These are phyloP conservation scores for Antedon bifida DNA, from an alignment of 35 echinoderm and acorn worm species.

Conservation along the genomic window DNA sequence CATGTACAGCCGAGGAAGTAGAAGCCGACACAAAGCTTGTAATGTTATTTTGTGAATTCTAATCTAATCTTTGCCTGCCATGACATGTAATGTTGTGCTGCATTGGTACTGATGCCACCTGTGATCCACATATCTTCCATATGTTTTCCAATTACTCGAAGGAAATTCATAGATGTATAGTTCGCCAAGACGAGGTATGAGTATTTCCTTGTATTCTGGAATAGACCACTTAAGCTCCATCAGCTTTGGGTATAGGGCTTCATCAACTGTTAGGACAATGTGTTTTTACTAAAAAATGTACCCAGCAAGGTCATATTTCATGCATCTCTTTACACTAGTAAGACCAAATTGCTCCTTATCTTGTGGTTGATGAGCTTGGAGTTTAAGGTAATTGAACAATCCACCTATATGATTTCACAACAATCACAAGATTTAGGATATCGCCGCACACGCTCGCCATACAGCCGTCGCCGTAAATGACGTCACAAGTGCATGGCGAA, in stretches of 20 bases:
- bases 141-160: constrained; percentile 23
- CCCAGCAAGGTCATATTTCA: too few species aligned
- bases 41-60: constrained; percentile 38
- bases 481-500: too few species aligned
- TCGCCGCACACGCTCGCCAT: too few species aligned
- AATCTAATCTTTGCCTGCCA: constrained; percentile 30
- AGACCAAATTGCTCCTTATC: too few species aligned
- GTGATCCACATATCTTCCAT: constrained; percentile 28
- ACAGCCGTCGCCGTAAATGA: too few species aligned
- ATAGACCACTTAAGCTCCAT: constrained; percentile 46
- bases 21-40: constrained; percentile 44
- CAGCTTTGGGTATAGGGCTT: constrained; percentile 28
- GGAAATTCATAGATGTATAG: constrained; percentile 55
- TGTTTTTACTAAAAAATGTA: too few species aligned
- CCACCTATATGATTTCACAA: too few species aligned
- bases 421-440: too few species aligned
- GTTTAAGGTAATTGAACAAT: too few species aligned
- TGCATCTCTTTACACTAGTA: too few species aligned
- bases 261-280: constrained; percentile 22
- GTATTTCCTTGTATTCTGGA: constrained; percentile 9
- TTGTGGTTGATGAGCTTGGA: too few species aligned
- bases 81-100: constrained; percentile 13
- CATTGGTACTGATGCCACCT: constrained; percentile 1
- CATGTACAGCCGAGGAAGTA: constrained; percentile 4
- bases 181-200: constrained; percentile 34